Evolutionary conservation across 2,113 vertebrate genomes (phyloP), one percentile per base, ranked within the genome.

Genomic region (Hippocampus guttulatus): DNA sequence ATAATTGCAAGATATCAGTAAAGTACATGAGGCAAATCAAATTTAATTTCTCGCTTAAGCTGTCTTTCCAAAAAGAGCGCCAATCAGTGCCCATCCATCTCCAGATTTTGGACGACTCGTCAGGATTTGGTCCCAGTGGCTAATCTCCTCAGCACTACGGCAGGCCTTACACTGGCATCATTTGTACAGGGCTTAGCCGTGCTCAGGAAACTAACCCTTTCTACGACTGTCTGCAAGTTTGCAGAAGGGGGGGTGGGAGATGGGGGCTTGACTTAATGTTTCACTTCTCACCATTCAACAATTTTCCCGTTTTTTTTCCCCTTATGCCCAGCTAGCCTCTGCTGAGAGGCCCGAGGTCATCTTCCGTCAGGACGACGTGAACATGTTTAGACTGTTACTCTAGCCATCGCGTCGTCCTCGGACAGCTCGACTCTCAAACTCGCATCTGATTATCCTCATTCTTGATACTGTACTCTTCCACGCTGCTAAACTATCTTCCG

Each of bases 161-260:
- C 89, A 88, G 88, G 87, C 87, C 88, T 85, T 88, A 89, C 88
- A 90, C 88, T 90, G 89, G 89, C 89, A 89, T 87, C 87, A 89
- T 88, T 88, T 90, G 89, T 90, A 85, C 79, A 75, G 77, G 88
- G 89, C 89, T 90, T 89, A 88, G 88, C 83, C 84, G 81, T 85
- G 88, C 87, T 88, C 89, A 84, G 87, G 83, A 76, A 89, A 79
- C 87, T 90, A 88, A 88, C 87, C 88, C 89, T 88, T 82, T 83
- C 78, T 55, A 65, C 82, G 85, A 83, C 85, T 88, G 85, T 83
- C 85, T 83, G 82, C 54, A 75, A 86, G 83, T 87, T 85, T 83
- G 81, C 81, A 71, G 80, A 82, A 67, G 75, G 38, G 3, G 66
- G 75, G 64, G 72, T 1, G 11, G 61, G 3, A 0, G 47, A 7